Evolutionary conservation across 35 echinoderm and acorn worm genomes (phyloP).

Genomic region (Lytechinus pictus): DNA sequence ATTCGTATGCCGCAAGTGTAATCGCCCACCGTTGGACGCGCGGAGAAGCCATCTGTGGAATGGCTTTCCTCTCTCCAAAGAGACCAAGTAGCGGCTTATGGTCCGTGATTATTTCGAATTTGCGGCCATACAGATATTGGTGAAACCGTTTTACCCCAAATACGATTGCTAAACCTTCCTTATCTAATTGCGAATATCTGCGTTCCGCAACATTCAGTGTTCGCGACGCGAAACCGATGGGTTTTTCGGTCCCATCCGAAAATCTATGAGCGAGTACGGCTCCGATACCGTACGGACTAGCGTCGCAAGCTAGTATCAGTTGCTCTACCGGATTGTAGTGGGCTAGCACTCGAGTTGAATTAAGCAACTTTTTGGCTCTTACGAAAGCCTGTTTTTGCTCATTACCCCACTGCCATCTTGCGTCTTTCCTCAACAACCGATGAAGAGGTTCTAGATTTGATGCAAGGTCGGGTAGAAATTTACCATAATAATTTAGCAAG

Average conservation of each 20-base stretch:
- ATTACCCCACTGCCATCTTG: slow-evolving; percentile 27
- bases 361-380: slow-evolving; percentile 45
- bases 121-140: slow-evolving; percentile 65
- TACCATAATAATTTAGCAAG: slow-evolving; percentile 69
- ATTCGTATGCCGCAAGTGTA: slow-evolving; percentile 56
- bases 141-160: slow-evolving; percentile 71
- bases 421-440: slow-evolving; percentile 19
- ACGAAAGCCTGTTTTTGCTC: slow-evolving; percentile 15
- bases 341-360: slow-evolving; percentile 15
- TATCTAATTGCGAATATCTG: slow-evolving; percentile 70
- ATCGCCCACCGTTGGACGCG: slow-evolving; percentile 63
- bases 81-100: slow-evolving; percentile 74
- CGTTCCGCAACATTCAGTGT: slow-evolving; percentile 46
- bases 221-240: slow-evolving; percentile 59
- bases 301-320: slow-evolving; percentile 56
- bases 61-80: slow-evolving; percentile 37
- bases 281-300: slow-evolving; percentile 71
- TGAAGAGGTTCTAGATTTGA: slow-evolving; percentile 57
- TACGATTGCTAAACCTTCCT: slow-evolving; percentile 69
- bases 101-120: slow-evolving; percentile 67
- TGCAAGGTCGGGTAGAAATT: slow-evolving; percentile 59
- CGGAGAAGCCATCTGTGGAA: slow-evolving; percentile 58
- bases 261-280: slow-evolving; percentile 55
- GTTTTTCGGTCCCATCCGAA: slow-evolving; percentile 45
- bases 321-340: slow-evolving; percentile 46